Evolutionary conservation across 2,888 invertebrate genomes (phyloP), one percentile per base, ranked within the genome.

Genomic region (Cloeon dipterum): DNA sequence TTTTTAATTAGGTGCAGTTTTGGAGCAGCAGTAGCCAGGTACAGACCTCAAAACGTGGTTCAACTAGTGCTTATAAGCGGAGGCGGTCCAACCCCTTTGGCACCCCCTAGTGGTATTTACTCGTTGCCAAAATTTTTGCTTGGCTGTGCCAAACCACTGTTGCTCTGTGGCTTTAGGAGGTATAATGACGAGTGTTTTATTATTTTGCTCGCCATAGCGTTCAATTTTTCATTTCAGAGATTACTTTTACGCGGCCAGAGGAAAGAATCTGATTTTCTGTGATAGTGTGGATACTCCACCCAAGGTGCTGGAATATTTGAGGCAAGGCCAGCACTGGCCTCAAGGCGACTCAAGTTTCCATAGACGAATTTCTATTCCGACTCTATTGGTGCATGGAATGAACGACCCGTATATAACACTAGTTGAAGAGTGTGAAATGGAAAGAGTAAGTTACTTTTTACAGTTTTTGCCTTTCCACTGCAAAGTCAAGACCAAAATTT

Each of bases 371-470:
- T 56, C 61, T 34, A 64, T 65, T 36, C 71, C 72, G 3, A 68
- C 71, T 4, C 58, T 75, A 29, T 56, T 74, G 20, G 63, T 74
- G 26, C 69, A 74, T 49, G 75, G 75, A 8, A 55, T 68, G 44
- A 60, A 66, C 47, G 75, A 75, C 52, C 64, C 63, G 42, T 59
- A 66, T 40, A 67, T 74, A 19, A 65, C 68, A n/a, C 55, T 73
- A 41, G 67, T 71, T 14, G 74, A 74, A 47, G 70, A 72, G 53
- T 66, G 70, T 48, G 70, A 71, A 52, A 74, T 74, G 73, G 66
- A 70, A 51, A 58, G 69, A 53, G 71, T 72, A 49, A 52, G 58
- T 47, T n/a, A n/a, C n/a, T n/a, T n/a, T n/a, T 42, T 23, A 10
- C 25, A 23, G 25, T 11, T 25, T 8, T 10, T 11, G 10, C 25